These are phyloP conservation scores for Puntigrus tetrazona DNA, from an alignment of 2,113 vertebrate genomes.

Conservation along the genomic window DNA sequence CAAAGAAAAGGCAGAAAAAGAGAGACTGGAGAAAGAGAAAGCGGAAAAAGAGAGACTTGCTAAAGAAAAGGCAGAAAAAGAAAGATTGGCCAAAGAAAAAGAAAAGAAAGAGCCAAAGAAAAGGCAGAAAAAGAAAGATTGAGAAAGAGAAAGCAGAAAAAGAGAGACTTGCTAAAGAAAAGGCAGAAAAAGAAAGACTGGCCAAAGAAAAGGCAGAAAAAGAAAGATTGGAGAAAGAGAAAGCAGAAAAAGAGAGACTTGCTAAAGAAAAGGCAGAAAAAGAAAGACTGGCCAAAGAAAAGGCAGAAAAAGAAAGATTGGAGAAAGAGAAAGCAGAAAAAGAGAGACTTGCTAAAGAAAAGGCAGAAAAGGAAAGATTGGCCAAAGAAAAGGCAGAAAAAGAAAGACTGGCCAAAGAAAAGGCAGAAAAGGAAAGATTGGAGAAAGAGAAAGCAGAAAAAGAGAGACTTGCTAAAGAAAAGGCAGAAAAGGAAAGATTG, in stretches of 20 bases:
- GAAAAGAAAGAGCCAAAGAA: conserved; percentile 43
- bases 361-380: too few relatives aligned
- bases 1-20: conserved; percentile 33
- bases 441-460: too few relatives aligned
- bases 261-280: too few relatives aligned
- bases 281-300: neutral
- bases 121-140: conserved; percentile 68
- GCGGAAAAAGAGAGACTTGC: neutral
- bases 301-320: neutral
- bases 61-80: conserved; percentile 8
- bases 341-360: too few relatives aligned
- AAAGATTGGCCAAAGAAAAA: neutral
- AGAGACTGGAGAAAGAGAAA: neutral
- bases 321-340: too few relatives aligned
- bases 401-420: too few relatives aligned
- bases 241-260: neutral
- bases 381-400: too few relatives aligned
- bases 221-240: neutral
- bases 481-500: too few relatives aligned
- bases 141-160: neutral
- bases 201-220: conserved; percentile 29
- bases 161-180: neutral
- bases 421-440: too few relatives aligned
- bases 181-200: conserved; percentile 68
- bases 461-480: too few relatives aligned